A percentile compares a stretch with the other conserved stretches of the same genome.
Conservation (phyloP, 2,888 invertebrate species). For the Arctia plantaginis region DNA sequence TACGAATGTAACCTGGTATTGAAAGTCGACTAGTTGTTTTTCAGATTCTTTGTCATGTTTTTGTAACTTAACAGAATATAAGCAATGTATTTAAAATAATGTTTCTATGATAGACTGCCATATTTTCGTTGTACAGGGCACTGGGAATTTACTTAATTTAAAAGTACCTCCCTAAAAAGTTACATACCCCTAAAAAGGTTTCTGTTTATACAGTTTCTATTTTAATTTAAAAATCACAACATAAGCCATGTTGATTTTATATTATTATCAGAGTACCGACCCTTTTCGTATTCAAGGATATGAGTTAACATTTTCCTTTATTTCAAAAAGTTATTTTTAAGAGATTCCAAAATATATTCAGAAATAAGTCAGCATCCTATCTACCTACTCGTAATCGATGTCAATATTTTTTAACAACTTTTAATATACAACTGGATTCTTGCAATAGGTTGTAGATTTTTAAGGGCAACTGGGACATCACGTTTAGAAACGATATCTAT, state of each 20-base stretch:
- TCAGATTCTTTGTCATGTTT: too few relatives aligned
- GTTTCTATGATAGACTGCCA: neutral
- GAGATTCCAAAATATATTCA: neutral
- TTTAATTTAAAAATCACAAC: slow-evolving; percentile 19
- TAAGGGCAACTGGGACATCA: too few relatives aligned
- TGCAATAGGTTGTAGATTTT: too few relatives aligned
- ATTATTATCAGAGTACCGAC: neutral
- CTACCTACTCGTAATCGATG: neutral
- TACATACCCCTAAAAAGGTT: slow-evolving; percentile 15
- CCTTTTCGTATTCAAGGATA: neutral
- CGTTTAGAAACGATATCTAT: neutral
- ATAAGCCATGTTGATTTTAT: slow-evolving; percentile 12
- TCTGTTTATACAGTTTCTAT: slow-evolving; percentile 16
- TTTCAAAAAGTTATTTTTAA: neutral
- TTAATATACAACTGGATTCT: neutral
- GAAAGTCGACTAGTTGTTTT: neutral
- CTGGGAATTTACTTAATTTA: slow-evolving; percentile 4
- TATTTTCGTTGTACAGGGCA: slow-evolving; percentile 1
- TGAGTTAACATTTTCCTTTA: neutral
- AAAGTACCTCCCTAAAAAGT: slow-evolving; percentile 13
- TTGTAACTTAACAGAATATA: neutral
- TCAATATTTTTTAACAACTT: neutral
- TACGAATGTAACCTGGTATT: neutral
- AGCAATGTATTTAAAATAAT: neutral
- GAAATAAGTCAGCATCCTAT: neutral